These are phyloP conservation scores for Artibeus jamaicensis DNA, from an alignment of 2,797 vertebrate species.

Conservation along the genomic window DNA sequence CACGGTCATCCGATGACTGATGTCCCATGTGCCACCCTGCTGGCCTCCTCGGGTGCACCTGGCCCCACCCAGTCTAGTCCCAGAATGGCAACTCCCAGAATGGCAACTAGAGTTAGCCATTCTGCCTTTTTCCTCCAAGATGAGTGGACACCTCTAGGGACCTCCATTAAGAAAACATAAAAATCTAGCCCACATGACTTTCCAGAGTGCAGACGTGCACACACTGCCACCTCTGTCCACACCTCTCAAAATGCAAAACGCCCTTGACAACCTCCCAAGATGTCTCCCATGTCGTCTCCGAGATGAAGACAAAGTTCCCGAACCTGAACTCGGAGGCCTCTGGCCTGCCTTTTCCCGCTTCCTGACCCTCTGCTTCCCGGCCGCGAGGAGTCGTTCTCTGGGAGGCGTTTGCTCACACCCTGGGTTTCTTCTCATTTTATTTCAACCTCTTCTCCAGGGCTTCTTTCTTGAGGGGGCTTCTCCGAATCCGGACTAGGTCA, in stretches of 20 bases:
- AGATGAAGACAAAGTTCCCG: not conserved
- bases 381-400: not conserved
- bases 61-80: too few relatives aligned
- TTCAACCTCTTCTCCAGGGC: not conserved
- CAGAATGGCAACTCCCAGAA: too few relatives aligned
- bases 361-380: not conserved
- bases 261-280: not conserved
- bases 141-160: too few relatives aligned
- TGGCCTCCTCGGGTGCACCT: not conserved
- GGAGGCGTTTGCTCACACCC: not conserved
- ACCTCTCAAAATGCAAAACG: not conserved
- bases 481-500: not conserved
- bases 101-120: too few relatives aligned
- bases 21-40: accelerated
- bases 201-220: not conserved
- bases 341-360: not conserved
- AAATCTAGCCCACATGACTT: not conserved
- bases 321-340: not conserved
- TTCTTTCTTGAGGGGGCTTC: not conserved
- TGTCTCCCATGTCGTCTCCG: too few relatives aligned
- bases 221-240: too few relatives aligned
- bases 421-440: not conserved
- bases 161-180: too few relatives aligned
- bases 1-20: accelerated
- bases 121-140: too few relatives aligned